phyloP scores from a whole-genome alignment of 2,888 invertebrate genomes.

The Oxyscelio sp. region DNA sequence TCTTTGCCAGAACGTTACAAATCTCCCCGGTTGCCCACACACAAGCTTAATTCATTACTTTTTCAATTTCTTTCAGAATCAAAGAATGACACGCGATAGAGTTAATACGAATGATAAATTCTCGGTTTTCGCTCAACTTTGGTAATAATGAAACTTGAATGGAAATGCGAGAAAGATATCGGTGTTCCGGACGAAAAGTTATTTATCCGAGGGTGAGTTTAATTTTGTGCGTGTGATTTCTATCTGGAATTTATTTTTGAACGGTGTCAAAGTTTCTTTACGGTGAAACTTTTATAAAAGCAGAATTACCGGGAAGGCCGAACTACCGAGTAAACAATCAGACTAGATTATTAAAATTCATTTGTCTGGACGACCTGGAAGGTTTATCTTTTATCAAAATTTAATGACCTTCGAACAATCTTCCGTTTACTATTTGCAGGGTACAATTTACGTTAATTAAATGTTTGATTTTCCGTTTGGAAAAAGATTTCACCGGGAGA shows the following conservation, averaged over 20 bases:
- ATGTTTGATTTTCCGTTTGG: too few relatives aligned
- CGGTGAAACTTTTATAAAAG: constrained; percentile 10
- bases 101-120: constrained; percentile 24
- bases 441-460: too few relatives aligned
- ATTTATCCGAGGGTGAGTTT: not conserved
- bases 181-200: constrained; percentile 7
- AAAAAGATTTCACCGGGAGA: too few relatives aligned
- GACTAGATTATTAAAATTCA: not conserved
- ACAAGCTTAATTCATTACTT: constrained; percentile 20
- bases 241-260: constrained; percentile 24
- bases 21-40: not conserved
- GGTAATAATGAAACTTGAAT: constrained; percentile 36
- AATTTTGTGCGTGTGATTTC: constrained; percentile 19
- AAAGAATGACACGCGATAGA: not conserved
- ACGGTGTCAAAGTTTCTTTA: constrained; percentile 24
- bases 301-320: not conserved
- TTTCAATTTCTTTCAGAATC: constrained; percentile 3
- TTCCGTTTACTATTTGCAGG: not conserved
- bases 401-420: not conserved
- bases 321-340: not conserved
- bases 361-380: not conserved
- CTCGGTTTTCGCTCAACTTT: constrained; percentile 21
- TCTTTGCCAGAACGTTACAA: not conserved
- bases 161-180: constrained; percentile 31
- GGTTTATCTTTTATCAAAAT: constrained; percentile 2